phyloP scores from a whole-genome alignment of 2,113 vertebrate species.

The Machaerirhynchus nigripectus region DNA sequence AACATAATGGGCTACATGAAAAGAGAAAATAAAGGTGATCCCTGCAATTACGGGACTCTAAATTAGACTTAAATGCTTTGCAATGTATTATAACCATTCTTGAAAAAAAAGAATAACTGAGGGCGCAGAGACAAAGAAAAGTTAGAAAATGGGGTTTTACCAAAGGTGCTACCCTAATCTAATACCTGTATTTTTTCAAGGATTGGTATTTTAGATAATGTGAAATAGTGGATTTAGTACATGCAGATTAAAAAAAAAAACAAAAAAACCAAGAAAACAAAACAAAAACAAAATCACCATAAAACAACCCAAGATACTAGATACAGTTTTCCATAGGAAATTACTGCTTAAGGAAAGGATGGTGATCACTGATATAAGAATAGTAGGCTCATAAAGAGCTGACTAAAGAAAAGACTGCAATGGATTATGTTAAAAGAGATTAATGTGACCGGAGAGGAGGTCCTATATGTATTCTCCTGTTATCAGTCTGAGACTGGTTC shows the following conservation, averaged over 20 bases:
- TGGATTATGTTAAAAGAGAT: not conserved
- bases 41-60: not conserved
- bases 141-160: not conserved
- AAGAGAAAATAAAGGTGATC: conserved; percentile 12
- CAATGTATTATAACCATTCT: not conserved
- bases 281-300: rapidly evolving
- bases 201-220: not conserved
- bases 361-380: not conserved
- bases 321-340: not conserved
- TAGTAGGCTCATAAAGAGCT: not conserved
- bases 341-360: not conserved
- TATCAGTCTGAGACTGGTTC: not conserved
- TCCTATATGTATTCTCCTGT: not conserved
- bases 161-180: not conserved
- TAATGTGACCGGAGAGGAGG: not conserved
- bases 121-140: not conserved
- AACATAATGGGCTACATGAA: not conserved
- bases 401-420: not conserved
- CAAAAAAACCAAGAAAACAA: not conserved
- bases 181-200: not conserved
- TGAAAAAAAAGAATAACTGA: not conserved
- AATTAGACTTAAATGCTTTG: not conserved
- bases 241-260: not conserved
- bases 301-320: rapidly evolving
- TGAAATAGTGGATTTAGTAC: not conserved